These are phyloP conservation scores for Agriotes lineatus DNA, from an alignment of 2,888 invertebrate species.

Conservation along the genomic window DNA sequence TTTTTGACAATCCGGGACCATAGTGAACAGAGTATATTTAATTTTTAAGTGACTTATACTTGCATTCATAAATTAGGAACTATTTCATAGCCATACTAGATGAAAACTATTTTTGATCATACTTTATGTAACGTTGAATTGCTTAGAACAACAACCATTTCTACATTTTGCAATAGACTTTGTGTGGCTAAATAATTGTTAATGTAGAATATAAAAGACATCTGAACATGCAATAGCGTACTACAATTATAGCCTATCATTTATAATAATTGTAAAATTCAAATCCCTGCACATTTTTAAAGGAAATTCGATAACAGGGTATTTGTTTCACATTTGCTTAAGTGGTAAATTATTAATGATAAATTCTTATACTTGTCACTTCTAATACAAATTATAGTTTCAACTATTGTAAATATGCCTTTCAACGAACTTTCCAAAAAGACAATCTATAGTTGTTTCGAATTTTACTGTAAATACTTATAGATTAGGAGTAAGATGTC, in stretches of 20 bases:
- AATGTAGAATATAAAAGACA: no score
- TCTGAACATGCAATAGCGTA: no score
- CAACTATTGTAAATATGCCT: constrained; percentile 45
- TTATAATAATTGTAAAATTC: constrained; percentile 26
- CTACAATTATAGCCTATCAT: constrained; percentile 16
- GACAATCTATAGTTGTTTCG: constrained; percentile 57
- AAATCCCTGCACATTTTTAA: constrained; percentile 38
- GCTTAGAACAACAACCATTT: no score
- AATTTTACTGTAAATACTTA: constrained; percentile 48
- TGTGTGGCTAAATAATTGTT: no score
- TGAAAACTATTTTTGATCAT: no score
- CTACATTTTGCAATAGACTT: no score
- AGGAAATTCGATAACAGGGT: constrained; percentile 53
- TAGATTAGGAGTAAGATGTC: constrained; percentile 45
- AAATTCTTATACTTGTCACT: not conserved
- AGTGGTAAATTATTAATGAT: constrained; percentile 1
- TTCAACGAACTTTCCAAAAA: constrained; percentile 58
- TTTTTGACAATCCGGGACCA: no score
- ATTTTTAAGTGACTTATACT: no score
- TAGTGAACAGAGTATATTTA: no score
- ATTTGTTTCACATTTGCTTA: constrained; percentile 29
- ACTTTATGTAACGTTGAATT: no score
- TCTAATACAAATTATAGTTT: constrained; percentile 14
- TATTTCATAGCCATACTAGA: no score
- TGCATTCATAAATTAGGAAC: no score